Evolutionary conservation across 2,888 invertebrate genomes (phyloP).

Genomic region (Prosopocoilus inquinatus): DNA sequence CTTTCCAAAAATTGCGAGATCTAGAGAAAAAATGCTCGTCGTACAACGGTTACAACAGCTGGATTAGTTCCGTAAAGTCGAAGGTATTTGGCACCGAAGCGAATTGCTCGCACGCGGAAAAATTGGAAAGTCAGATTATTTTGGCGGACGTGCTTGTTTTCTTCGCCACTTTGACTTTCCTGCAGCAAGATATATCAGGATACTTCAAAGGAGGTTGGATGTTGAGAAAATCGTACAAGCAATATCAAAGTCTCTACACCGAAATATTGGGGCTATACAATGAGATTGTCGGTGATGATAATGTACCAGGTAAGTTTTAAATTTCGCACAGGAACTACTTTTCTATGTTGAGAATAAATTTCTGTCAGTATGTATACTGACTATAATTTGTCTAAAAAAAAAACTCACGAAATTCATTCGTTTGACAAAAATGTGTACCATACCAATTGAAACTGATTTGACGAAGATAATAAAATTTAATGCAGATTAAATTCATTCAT

Average conservation of each 20-base stretch:
- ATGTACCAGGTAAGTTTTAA: constrained; percentile 29
- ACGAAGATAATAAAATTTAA: too few species aligned
- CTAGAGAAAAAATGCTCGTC: constrained; percentile 14
- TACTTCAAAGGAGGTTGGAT: constrained; percentile 66
- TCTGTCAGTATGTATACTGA: too few species aligned
- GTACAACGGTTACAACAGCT: constrained; percentile 47
- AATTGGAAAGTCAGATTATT: constrained; percentile 64
- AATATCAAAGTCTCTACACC: constrained; percentile 63
- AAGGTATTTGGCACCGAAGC: constrained; percentile 48
- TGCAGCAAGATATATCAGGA: constrained; percentile 64
- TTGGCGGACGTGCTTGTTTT: constrained; percentile 66
- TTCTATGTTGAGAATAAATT: too few species aligned
- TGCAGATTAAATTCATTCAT: too few species aligned
- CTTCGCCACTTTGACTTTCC: constrained; percentile 62
- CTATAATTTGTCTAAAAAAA: too few species aligned
- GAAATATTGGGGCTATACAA: constrained; percentile 58
- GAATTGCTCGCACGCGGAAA: constrained; percentile 45
- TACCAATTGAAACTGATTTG: too few species aligned
- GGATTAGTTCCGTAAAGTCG: constrained; percentile 57
- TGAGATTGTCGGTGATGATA: constrained; percentile 46
- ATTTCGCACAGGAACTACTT: too few species aligned
- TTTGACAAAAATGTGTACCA: too few species aligned
- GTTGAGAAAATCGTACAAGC: constrained; percentile 67
- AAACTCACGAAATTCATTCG: too few species aligned
- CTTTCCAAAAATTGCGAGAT: constrained; percentile 57